Evolutionary conservation across 1,140 invertebrate species (phyloP).

Genomic region (Protaetia brevitarsis): DNA sequence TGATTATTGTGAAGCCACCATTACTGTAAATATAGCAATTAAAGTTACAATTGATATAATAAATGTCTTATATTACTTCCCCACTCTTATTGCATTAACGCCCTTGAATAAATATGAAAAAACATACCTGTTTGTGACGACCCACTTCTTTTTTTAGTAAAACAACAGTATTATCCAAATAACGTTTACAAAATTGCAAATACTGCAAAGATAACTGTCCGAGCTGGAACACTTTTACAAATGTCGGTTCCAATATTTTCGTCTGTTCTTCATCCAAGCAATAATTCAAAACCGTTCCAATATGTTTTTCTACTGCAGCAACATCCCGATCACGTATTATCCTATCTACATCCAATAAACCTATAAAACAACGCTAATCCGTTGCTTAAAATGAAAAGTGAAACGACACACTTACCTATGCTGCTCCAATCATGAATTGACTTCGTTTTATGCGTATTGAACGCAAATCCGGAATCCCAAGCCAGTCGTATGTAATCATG

Average conservation of each 20-base stretch:
- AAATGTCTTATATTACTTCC: too few relatives aligned
- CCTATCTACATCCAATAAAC: slow-evolving; percentile 60
- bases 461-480: slow-evolving; percentile 64
- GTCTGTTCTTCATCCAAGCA: slow-evolving; percentile 42
- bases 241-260: slow-evolving; percentile 62
- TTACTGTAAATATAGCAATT: too few relatives aligned
- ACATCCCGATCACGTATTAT: slow-evolving; percentile 64
- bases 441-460: slow-evolving; percentile 58
- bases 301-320: slow-evolving; percentile 59
- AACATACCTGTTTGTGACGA: slow-evolving; percentile 53
- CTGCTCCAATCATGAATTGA: slow-evolving; percentile 51
- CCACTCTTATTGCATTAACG: too few relatives aligned
- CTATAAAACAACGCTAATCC: slow-evolving; percentile 44
- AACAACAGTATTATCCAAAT: slow-evolving; percentile 63
- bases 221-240: slow-evolving; percentile 65
- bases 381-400: slow-evolving; percentile 26
- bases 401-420: slow-evolving; percentile 25
- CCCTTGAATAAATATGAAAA: neutral
- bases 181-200: slow-evolving; percentile 66
- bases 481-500: slow-evolving; percentile 67
- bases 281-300: slow-evolving; percentile 45
- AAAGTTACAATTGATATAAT: too few relatives aligned
- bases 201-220: slow-evolving; percentile 68
- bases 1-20: neutral
- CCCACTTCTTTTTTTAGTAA: slow-evolving; percentile 61